phyloP scores from a whole-genome alignment of 1,140 invertebrate genomes.

The Augochlora pura region DNA sequence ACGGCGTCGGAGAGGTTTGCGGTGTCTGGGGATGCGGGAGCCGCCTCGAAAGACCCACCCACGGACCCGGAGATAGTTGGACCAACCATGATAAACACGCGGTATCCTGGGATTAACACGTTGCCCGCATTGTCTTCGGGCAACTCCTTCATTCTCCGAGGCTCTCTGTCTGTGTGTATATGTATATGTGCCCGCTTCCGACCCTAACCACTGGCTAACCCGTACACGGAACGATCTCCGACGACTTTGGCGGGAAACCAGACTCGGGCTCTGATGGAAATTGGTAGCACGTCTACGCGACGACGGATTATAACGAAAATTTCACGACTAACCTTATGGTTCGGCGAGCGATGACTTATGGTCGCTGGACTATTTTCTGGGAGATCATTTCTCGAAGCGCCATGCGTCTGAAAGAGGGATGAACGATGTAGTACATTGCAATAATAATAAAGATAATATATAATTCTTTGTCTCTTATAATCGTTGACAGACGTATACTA shows the following conservation, averaged over 20 bases:
- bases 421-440: too few relatives aligned
- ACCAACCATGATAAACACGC: slow-evolving; percentile 54
- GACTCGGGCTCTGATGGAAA: neutral
- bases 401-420: too few relatives aligned
- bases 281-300: neutral
- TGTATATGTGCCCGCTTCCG: neutral
- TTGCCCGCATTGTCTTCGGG: slow-evolving; percentile 58
- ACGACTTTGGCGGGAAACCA: neutral
- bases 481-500: too few relatives aligned
- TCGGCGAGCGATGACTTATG: too few relatives aligned
- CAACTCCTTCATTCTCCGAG: neutral
- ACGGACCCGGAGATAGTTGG: slow-evolving; percentile 41
- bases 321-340: neutral
- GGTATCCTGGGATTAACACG: slow-evolving; percentile 62
- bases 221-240: neutral
- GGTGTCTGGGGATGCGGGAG: slow-evolving; percentile 12
- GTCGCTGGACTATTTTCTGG: too few relatives aligned
- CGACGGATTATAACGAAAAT: neutral
- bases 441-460: too few relatives aligned
- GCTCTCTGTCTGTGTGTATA: too few relatives aligned
- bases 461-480: too few relatives aligned
- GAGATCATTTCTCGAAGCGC: too few relatives aligned
- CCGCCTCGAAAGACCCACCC: slow-evolving; percentile 24
- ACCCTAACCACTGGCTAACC: neutral
- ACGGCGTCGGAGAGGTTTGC: slow-evolving; percentile 30